A percentile compares a stretch with the other conserved stretches of the same genome.
These are phyloP conservation scores for Colletes latitarsis DNA, from an alignment of 1,140 invertebrate species.

Conservation along the genomic window DNA sequence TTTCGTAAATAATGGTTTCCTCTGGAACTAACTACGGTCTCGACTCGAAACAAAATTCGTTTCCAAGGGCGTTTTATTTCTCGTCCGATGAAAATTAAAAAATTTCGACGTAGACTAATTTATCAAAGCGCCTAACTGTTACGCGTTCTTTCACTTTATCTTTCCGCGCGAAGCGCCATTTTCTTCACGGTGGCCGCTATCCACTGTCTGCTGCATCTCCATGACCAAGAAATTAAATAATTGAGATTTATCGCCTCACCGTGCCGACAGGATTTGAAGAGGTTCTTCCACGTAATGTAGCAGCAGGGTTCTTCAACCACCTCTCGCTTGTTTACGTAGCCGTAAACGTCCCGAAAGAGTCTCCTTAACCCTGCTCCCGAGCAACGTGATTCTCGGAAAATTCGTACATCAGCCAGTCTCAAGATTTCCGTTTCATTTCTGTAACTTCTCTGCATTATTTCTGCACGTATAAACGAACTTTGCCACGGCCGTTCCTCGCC, in stretches of 20 bases:
- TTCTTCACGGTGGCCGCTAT: neutral
- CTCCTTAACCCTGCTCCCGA: constrained; percentile 19
- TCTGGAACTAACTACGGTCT: too few relatives aligned
- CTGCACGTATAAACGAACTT: neutral
- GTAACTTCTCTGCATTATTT: neutral
- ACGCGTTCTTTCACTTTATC: neutral
- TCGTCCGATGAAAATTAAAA: too few relatives aligned
- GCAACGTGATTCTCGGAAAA: constrained; percentile 5
- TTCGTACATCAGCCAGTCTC: neutral
- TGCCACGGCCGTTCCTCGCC: neutral
- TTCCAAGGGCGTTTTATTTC: too few relatives aligned
- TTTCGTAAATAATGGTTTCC: too few relatives aligned
- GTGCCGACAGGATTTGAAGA: constrained; percentile 55
- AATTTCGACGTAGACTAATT: neutral
- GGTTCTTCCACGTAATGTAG: constrained; percentile 16
- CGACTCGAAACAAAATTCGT: too few relatives aligned
- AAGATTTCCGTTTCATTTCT: constrained; percentile 8
- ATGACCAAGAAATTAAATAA: constrained; percentile 64
- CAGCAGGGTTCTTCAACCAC: constrained; percentile 4
- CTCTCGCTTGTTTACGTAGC: constrained; percentile 16
- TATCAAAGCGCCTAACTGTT: neutral
- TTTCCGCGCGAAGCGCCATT: neutral
- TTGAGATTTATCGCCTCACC: constrained; percentile 64
- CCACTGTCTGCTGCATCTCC: neutral
- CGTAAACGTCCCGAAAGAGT: constrained; percentile 21